A percentile compares a stretch with the other conserved stretches of the same genome.
Conservation (phyloP, 1,140 invertebrate genomes). For the Theocolax elegans region DNA sequence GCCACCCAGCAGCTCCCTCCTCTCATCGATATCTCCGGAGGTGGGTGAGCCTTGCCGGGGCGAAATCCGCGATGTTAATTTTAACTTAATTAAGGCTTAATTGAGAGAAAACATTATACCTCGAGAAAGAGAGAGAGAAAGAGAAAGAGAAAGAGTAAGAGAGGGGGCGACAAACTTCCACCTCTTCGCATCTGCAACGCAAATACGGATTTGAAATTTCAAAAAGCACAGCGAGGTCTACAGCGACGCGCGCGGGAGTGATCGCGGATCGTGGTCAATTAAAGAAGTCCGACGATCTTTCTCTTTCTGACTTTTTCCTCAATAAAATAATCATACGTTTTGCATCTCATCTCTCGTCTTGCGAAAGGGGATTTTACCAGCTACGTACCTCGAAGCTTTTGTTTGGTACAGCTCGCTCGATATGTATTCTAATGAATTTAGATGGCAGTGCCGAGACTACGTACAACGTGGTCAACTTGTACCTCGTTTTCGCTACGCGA, state of each 20-base stretch:
- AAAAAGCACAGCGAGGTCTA: constrained; percentile 16
- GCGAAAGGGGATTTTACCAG: background rate
- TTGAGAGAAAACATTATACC: constrained; percentile 70
- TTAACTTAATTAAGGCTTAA: constrained; percentile 71
- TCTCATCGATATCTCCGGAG: constrained; percentile 3
- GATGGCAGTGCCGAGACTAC: too few species aligned
- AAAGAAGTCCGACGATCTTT: background rate
- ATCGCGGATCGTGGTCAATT: constrained; percentile 28
- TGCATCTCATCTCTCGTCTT: constrained; percentile 12
- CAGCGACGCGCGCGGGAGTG: background rate
- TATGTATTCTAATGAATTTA: too few species aligned
- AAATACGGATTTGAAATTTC: constrained; percentile 29
- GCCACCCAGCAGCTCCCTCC: constrained; percentile 9
- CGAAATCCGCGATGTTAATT: constrained; percentile 64
- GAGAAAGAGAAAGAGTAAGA: too few species aligned
- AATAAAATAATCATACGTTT: constrained; percentile 29
- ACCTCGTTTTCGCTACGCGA: too few species aligned
- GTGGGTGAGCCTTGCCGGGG: constrained; percentile 3
- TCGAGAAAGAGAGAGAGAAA: constrained; percentile 49
- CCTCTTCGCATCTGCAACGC: constrained; percentile 21
- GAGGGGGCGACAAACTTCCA: background rate
- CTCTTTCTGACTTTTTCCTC: constrained; percentile 13
- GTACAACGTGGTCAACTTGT: too few species aligned
- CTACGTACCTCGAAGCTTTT: too few species aligned
- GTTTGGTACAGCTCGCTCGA: too few species aligned